Evolutionary conservation across 2,797 vertebrate genomes (phyloP).

Genomic region (Centroberyx gerrardi): DNA sequence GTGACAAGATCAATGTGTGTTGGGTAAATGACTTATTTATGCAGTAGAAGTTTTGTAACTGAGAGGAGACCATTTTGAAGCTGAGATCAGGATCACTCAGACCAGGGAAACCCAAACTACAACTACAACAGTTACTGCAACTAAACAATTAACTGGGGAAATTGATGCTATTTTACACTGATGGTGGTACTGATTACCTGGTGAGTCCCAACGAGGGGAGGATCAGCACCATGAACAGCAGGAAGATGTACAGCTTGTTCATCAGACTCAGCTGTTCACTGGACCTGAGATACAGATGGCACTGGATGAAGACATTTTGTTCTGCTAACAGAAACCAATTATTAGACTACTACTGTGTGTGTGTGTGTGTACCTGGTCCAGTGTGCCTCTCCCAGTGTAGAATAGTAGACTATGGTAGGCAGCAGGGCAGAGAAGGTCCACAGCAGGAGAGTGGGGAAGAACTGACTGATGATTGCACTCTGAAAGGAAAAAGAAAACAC

Average conservation of each 20-base stretch:
- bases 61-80: too few species aligned
- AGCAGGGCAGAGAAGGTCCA: conserved; percentile 95
- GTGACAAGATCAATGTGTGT: too few species aligned
- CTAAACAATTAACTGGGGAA: background rate
- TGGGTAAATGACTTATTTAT: too few species aligned
- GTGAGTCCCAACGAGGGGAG: conserved; percentile 97
- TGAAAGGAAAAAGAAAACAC: conserved; percentile 58
- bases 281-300: conserved; percentile 84
- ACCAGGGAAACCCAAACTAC: too few species aligned
- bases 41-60: too few species aligned
- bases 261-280: conserved; percentile 95
- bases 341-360: background rate
- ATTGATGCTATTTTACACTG: background rate
- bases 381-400: conserved; percentile 93
- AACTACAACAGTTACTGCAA: background rate
- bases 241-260: conserved; percentile 96
- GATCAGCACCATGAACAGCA: conserved; percentile 98
- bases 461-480: conserved; percentile 95
- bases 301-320: conserved; percentile 25
- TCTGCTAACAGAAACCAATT: conserved; percentile 9
- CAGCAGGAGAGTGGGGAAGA: conserved; percentile 95
- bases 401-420: conserved; percentile 95
- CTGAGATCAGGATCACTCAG: too few species aligned
- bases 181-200: conserved; percentile 84
- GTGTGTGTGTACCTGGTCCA: conserved; percentile 92